Evolutionary conservation across 2,888 invertebrate genomes (phyloP), one percentile per base, ranked within the genome.

Genomic region (Brachypalpus laphriformis): DNA sequence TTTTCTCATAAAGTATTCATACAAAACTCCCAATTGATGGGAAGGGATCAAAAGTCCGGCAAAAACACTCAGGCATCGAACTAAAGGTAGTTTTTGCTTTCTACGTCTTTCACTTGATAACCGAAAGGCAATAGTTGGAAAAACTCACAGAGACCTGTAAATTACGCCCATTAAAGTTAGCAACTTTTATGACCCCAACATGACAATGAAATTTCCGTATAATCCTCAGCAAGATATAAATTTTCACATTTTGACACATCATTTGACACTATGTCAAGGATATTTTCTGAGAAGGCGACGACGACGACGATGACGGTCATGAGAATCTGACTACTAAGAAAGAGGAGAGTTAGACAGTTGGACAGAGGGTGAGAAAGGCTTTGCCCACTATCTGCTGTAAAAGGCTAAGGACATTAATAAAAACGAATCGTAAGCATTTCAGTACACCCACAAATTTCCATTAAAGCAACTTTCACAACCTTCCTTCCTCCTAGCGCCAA

Each of bases 171-270:
- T 90, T 89, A 89, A 87, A 88, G 88, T 88, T 88, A 82, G 87
- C 88, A 89, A 90, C 90, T 89, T 90, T 89, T 89, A 89, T 90
- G 90, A 88, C 87, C 87, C 87, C 76, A 83, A 88, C 88, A 88
- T 88, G 88, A 88, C 88, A 89, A 86, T 87, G 87, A 87, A 70
- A 71, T 80, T 74, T 80, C 74, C 82, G 40, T 78, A 37, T 42
- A 70, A 65, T 56, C 61, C 49, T 45, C 87, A 78, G 86, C 87
- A 87, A 86, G 87, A 87, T 87, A 87, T 89, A 90, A 87, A 89
- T 89, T 89, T 87, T 88, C 88, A 88, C 87, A 89, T 89, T 90
- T 90, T 89, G 89, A 90, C 89, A 89, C 89, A 89, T 89, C 89
- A 89, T 90, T 90, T 90, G 90, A 90, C 89, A 89, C 87, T 87